Conservation (phyloP, 1,140 invertebrate species). For the Eciton burchellii region DNA sequence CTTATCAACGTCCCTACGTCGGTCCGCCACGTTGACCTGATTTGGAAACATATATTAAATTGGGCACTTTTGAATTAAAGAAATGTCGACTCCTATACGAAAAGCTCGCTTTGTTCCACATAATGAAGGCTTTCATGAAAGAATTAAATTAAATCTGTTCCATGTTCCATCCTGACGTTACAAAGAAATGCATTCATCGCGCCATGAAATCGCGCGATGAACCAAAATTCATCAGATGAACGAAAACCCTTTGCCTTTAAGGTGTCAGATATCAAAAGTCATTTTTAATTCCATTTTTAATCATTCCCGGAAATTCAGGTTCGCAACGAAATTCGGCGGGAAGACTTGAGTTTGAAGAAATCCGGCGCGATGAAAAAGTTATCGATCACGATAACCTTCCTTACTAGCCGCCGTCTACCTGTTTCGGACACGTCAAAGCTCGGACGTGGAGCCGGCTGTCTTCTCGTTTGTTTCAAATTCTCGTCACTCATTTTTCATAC, state of each 20-base stretch:
- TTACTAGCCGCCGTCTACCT: constrained; percentile 62
- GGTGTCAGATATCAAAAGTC: too few species aligned
- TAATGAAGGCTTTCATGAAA: neutral
- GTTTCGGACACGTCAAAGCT: constrained; percentile 62
- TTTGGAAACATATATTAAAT: neutral
- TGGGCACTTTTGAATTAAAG: neutral
- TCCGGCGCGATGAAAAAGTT: constrained; percentile 56
- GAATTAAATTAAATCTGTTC: neutral
- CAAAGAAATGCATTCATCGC: neutral
- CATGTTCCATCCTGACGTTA: neutral
- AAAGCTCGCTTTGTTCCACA: neutral
- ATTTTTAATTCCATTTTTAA: too few species aligned
- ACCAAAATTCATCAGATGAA: neutral
- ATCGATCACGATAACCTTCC: constrained; percentile 65
- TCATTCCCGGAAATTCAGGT: constrained; percentile 29
- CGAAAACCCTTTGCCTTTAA: too few species aligned
- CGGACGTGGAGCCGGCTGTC: constrained; percentile 76
- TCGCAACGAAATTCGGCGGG: constrained; percentile 16
- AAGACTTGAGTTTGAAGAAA: constrained; percentile 27
- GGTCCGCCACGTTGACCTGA: neutral
- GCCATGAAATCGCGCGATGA: neutral
- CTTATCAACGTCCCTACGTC: neutral
- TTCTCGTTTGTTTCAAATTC: constrained; percentile 81
- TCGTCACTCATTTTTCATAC: constrained; percentile 84
- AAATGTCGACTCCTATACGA: neutral